These are phyloP conservation scores for Muraenolepis orangiensis DNA, from an alignment of 2,797 vertebrate species.

Conservation along the genomic window DNA sequence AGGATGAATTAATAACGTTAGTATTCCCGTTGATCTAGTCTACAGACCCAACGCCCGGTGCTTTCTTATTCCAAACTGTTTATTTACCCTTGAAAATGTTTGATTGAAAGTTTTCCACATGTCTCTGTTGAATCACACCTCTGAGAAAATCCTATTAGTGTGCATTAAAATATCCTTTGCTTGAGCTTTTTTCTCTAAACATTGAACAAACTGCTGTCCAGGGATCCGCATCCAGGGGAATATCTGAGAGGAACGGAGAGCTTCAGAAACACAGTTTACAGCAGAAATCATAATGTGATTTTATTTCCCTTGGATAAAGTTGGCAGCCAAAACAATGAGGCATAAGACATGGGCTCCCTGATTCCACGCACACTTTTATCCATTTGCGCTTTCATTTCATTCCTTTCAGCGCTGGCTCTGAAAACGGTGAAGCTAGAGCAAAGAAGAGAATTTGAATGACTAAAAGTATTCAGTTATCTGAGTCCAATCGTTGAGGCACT, in stretches of 20 bases:
- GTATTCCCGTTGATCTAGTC: constrained; percentile 48
- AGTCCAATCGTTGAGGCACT: neutral
- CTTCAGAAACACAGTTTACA: neutral
- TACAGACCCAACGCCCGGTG: neutral
- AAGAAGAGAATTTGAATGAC: neutral
- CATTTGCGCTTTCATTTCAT: neutral
- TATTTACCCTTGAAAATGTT: neutral
- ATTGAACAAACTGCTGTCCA: neutral
- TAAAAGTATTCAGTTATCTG: neutral
- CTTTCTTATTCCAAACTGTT: constrained; percentile 4
- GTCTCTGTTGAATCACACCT: neutral
- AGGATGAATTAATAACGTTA: constrained; percentile 60
- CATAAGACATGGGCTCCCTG: neutral
- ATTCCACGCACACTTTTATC: neutral
- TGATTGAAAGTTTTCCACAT: neutral
- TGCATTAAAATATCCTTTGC: neutral
- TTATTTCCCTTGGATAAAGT: constrained; percentile 3
- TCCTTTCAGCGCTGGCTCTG: neutral
- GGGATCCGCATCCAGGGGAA: neutral
- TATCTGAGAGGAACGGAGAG: neutral
- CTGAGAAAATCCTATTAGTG: neutral
- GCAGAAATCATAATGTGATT: neutral
- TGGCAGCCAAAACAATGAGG: neutral
- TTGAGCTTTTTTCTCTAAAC: neutral
- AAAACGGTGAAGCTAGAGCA: neutral